These are phyloP conservation scores for Cosmorhoe ocellata DNA, from an alignment of 2,888 invertebrate genomes.

Conservation along the genomic window DNA sequence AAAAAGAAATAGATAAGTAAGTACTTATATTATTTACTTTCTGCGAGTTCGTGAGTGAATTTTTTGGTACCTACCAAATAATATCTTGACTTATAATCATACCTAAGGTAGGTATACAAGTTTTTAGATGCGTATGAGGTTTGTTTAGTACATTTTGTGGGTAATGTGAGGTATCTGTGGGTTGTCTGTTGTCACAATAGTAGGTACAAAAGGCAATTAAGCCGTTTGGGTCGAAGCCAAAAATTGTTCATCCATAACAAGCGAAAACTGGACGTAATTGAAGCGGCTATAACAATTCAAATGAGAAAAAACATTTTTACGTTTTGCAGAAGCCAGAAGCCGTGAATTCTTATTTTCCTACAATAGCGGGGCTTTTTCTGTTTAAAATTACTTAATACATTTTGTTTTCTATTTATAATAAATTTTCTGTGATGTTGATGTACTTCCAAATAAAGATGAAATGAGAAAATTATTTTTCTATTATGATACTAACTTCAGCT, in stretches of 20 bases:
- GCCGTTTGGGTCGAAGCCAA: conserved; percentile 29
- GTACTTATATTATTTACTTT: too few species aligned
- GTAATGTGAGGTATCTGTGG: too few species aligned
- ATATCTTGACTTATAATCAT: too few species aligned
- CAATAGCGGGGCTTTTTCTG: conserved; percentile 22
- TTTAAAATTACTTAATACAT: conserved; percentile 26
- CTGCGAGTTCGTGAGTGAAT: too few species aligned
- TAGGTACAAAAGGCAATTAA: conserved; percentile 29
- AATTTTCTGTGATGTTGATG: conserved; percentile 25
- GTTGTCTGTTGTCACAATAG: conserved; percentile 19
- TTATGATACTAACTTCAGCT: too few species aligned
- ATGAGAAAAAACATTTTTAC: conserved; percentile 30
- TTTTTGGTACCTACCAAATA: too few species aligned
- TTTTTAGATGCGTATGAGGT: too few species aligned
- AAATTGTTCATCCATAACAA: conserved; percentile 33
- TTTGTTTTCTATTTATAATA: conserved; percentile 22
- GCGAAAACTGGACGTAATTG: conserved; percentile 36
- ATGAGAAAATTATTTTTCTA: not conserved
- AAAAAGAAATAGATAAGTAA: too few species aligned
- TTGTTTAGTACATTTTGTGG: too few species aligned
- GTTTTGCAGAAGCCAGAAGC: conserved; percentile 26
- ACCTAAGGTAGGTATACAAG: too few species aligned
- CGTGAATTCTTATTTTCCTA: conserved; percentile 17
- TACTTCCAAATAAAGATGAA: conserved; percentile 6
- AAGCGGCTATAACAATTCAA: conserved; percentile 33